A percentile compares a stretch with the other conserved stretches of the same genome.
These are phyloP conservation scores for Meloidogyne chitwoodi DNA, from an alignment of 1,140 invertebrate genomes.

Conservation along the genomic window DNA sequence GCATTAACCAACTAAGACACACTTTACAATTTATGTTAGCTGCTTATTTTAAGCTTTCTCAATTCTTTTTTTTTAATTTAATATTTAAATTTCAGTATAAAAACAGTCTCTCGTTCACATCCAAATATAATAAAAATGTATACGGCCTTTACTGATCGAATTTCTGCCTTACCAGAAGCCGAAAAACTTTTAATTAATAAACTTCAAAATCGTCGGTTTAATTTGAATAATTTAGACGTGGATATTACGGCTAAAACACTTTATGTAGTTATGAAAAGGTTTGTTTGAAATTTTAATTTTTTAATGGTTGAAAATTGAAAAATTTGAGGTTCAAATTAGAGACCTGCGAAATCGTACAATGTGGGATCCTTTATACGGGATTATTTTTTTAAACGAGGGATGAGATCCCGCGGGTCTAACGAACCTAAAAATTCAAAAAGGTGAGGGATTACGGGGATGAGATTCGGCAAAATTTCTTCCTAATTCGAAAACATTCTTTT, in stretches of 20 bases:
- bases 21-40: too few relatives aligned
- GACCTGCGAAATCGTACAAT: too few relatives aligned
- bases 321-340: too few relatives aligned
- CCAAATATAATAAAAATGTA: slow-evolving; percentile 45
- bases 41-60: not conserved
- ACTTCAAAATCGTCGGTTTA: slow-evolving; percentile 20
- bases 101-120: slow-evolving; percentile 26
- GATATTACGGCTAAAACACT: slow-evolving; percentile 31
- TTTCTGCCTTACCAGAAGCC: slow-evolving; percentile 33
- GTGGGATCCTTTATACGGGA: too few relatives aligned
- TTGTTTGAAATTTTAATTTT: not conserved
- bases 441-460: too few relatives aligned
- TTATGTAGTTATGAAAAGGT: slow-evolving; percentile 47
- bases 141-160: slow-evolving; percentile 39
- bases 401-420: too few relatives aligned
- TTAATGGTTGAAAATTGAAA: too few relatives aligned
- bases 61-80: not conserved
- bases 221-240: slow-evolving; percentile 1
- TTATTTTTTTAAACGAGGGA: too few relatives aligned
- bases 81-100: slow-evolving; percentile 24
- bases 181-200: slow-evolving; percentile 39
- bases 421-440: too few relatives aligned
- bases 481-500: too few relatives aligned
- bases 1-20: too few relatives aligned
- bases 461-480: too few relatives aligned